Evolutionary conservation across 2,113 vertebrate genomes (phyloP).

Genomic region (Ophthalmolycus amberensis): DNA sequence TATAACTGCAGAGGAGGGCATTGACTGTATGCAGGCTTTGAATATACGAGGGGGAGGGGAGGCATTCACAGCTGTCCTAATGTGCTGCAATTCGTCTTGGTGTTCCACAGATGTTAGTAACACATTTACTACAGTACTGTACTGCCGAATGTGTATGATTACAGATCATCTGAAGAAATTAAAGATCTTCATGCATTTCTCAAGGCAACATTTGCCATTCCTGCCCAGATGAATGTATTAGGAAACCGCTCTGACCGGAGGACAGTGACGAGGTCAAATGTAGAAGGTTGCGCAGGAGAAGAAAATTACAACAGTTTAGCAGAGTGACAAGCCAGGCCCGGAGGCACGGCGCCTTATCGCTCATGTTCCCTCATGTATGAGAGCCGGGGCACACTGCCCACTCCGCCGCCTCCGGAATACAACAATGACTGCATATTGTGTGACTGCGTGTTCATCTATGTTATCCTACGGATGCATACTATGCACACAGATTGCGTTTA

Average conservation of each 20-base stretch:
- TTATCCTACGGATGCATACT: neutral
- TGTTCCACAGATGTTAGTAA: neutral
- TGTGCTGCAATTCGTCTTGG: neutral
- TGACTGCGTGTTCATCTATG: constrained; percentile 1
- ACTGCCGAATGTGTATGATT: neutral
- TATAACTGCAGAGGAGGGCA: neutral
- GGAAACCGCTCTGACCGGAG: constrained; percentile 24
- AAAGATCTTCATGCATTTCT: neutral
- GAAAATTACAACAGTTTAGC: constrained; percentile 71
- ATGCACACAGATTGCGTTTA: constrained; percentile 8
- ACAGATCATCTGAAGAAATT: neutral
- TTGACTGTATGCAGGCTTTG: constrained; percentile 9
- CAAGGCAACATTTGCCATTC: neutral
- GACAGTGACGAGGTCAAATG: constrained; percentile 52
- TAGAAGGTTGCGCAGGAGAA: constrained; percentile 43
- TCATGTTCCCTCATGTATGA: constrained; percentile 68
- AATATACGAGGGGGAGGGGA: neutral
- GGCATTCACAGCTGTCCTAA: neutral
- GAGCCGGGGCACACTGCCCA: constrained; percentile 53
- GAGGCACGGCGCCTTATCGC: constrained; percentile 61
- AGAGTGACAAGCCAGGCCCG: constrained; percentile 57
- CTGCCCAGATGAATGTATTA: neutral
- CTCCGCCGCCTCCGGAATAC: constrained; percentile 36
- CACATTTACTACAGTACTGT: neutral
- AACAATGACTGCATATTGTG: constrained; percentile 35